Base-by-base conservation (phyloP, 2,797 vertebrate species). In the Alauda arvensis region DNA sequence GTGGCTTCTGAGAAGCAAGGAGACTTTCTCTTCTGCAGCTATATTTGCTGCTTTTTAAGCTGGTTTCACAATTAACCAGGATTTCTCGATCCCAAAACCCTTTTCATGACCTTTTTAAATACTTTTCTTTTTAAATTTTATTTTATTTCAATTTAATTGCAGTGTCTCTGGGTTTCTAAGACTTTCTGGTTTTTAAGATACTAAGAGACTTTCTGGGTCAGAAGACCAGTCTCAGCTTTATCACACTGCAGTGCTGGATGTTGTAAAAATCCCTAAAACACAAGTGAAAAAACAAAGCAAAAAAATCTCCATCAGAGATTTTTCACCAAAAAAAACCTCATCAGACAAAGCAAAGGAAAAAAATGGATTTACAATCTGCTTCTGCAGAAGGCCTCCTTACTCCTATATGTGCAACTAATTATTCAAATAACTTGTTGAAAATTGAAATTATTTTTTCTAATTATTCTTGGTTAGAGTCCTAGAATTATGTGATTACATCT, bases 361-460 rank as follows among this genome's bases (percentile, higher is more conserved):
- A 26, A 31, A 0, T 8, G 4, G 2, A 55, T 80, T 77, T 79
- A 57, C 20, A 57, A 7, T 34, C 37, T 75, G 40, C 66, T 89
- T 55, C 61, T 77, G n/a, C 25, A 61, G 46, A 60, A 78, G 33
- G 18, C 34, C 28, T 87, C 55, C 51, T 12, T 83, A 20, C 28
- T 80, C 37, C 28, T 87, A 40, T 77, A 48, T 43, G 3, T 84
- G 31, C 48, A 87, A 83, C 80, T 65, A 86, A 77, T 85, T 70
- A 91, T 88, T 91, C 53, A 85, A 74, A 90, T 84, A 53, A 71
- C 61, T 85, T 83, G 83, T 83, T 85, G 74, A 90, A 55, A 89
- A 62, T 51, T 75, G 19, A 83, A 83, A 37, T 49, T 65, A 83
- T 86, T 87, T 70, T 63, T 87, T 90, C 8, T 70, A 85, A 83